phyloP scores from a whole-genome alignment of 2,113 vertebrate species.

The Peromyscus californicus region DNA sequence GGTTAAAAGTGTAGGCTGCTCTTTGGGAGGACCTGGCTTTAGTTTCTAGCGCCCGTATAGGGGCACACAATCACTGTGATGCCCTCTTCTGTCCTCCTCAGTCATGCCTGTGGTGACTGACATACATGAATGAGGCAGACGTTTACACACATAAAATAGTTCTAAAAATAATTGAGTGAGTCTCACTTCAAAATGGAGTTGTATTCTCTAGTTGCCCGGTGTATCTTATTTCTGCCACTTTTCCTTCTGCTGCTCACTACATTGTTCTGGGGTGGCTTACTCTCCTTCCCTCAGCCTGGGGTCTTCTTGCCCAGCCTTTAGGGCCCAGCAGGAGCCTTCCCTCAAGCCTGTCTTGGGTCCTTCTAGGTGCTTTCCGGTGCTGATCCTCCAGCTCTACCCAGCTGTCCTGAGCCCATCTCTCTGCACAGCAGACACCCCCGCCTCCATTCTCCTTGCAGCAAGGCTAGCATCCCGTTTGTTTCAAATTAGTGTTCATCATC shows the following conservation, averaged over 20 bases:
- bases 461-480: not conserved
- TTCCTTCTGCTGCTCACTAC: not conserved
- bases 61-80: not conserved
- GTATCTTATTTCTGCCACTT: not conserved
- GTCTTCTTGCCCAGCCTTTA: not conserved
- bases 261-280: not conserved
- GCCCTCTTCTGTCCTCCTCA: not conserved
- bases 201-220: not conserved
- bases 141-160: not conserved
- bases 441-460: not conserved
- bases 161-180: not conserved
- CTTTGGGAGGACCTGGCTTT: not conserved
- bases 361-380: not conserved
- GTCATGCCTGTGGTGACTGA: not conserved
- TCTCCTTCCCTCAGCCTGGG: not conserved
- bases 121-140: not conserved
- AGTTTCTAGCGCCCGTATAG: not conserved
- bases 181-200: not conserved
- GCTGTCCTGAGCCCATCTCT: rapidly evolving
- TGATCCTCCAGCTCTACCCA: not conserved
- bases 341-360: not conserved
- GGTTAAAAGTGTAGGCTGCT: no score
- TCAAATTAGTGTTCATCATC: not conserved
- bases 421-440: rapidly evolving
- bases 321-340: not conserved